Evolutionary conservation across 2,113 vertebrate species (phyloP).

Genomic region (Podarcis muralis): DNA sequence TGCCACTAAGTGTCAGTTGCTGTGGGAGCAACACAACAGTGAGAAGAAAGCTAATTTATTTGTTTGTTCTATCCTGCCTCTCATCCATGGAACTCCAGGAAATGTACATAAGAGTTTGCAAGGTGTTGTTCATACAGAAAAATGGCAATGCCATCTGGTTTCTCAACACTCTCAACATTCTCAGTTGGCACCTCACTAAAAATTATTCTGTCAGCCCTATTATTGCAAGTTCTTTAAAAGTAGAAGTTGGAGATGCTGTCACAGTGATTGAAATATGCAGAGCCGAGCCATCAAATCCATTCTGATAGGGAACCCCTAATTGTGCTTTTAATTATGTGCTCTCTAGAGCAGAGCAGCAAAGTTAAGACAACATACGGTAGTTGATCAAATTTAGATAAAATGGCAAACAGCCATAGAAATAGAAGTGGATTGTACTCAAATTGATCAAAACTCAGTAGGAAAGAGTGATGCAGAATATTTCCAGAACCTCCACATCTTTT

Average conservation of each 20-base stretch:
- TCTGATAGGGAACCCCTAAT: not conserved
- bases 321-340: not conserved
- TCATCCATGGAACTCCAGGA: not conserved
- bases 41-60: not conserved
- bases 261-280: not conserved
- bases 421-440: not conserved
- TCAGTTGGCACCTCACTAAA: not conserved
- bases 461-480: not conserved
- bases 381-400: not conserved
- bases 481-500: not conserved
- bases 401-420: not conserved
- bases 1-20: too few relatives aligned
- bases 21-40: not conserved
- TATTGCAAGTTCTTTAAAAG: not conserved
- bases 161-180: too few relatives aligned
- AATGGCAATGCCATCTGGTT: not conserved
- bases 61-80: not conserved
- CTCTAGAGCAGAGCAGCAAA: not conserved
- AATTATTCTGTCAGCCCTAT: not conserved
- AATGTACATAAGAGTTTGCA: not conserved
- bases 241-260: not conserved
- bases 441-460: not conserved
- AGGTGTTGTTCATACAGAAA: not conserved
- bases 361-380: not conserved
- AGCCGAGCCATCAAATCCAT: not conserved